Evolutionary conservation across 2,888 invertebrate species (phyloP).

Genomic region (Hedya salicella): DNA sequence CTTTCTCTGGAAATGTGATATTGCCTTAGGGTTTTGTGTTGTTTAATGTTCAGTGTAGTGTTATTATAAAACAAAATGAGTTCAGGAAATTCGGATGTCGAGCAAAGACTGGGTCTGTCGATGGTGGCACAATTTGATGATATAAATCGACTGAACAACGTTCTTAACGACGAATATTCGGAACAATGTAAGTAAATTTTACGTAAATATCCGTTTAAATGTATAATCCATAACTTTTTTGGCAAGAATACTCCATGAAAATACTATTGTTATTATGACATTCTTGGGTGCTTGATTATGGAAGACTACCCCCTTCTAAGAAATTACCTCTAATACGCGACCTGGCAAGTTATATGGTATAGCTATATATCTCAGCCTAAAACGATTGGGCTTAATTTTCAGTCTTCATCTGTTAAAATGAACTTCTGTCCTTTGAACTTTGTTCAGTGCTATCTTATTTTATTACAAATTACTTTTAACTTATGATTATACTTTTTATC

Average conservation of each 20-base stretch:
- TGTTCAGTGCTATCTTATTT: too few species aligned
- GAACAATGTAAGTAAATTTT: constrained; percentile 87
- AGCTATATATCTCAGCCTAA: too few species aligned
- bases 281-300: neutral
- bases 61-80: constrained; percentile 64
- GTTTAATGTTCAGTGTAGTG: constrained; percentile 44
- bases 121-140: constrained; percentile 90
- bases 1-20: constrained; percentile 48
- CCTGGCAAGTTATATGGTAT: neutral
- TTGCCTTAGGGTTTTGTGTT: constrained; percentile 41
- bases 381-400: neutral
- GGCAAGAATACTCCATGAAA: neutral
- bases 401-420: too few species aligned
- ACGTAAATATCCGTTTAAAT: constrained; percentile 3
- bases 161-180: constrained; percentile 87
- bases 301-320: constrained; percentile 1
- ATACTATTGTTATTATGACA: neutral
- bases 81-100: constrained; percentile 75
- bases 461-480: too few species aligned
- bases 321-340: neutral
- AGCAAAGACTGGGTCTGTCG: constrained; percentile 79
- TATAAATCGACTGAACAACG: constrained; percentile 87
- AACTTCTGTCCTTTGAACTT: too few species aligned
- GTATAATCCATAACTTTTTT: neutral
- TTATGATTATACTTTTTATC: too few species aligned